Evolutionary conservation across 2,113 vertebrate species (phyloP).

Genomic region (Dromas ardeola): DNA sequence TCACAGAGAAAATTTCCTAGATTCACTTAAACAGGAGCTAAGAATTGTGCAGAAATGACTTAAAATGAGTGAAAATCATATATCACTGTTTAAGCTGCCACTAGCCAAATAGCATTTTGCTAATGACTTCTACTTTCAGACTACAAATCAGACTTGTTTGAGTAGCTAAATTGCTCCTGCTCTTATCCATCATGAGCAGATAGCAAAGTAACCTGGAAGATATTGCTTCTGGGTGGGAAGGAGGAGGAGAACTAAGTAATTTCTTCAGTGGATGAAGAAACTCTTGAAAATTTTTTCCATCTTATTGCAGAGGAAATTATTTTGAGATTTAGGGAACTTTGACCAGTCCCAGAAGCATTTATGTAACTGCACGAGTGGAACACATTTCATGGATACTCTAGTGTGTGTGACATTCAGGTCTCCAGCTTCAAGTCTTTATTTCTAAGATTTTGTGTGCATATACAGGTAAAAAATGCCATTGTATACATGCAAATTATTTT

Average conservation of each 20-base stretch:
- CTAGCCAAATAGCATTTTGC: constrained; percentile 29
- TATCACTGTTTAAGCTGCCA: constrained; percentile 39
- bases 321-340: background rate
- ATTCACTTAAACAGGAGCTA: constrained; percentile 15
- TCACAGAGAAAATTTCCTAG: constrained; percentile 15
- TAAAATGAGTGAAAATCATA: constrained; percentile 42
- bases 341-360: background rate
- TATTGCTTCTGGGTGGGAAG: background rate
- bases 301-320: background rate
- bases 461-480: background rate
- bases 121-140: constrained; percentile 44
- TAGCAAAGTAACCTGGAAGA: background rate
- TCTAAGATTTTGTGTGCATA: background rate
- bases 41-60: constrained; percentile 32
- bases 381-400: background rate
- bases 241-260: background rate
- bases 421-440: background rate
- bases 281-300: background rate
- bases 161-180: constrained; percentile 26
- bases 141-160: constrained; percentile 27
- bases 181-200: constrained; percentile 3
- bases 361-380: background rate
- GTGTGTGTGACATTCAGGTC: background rate
- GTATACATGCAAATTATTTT: background rate
- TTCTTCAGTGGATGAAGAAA: constrained; percentile 10